phyloP scores from a whole-genome alignment of 1,140 invertebrate genomes.

The Harlomillsia oculata region DNA sequence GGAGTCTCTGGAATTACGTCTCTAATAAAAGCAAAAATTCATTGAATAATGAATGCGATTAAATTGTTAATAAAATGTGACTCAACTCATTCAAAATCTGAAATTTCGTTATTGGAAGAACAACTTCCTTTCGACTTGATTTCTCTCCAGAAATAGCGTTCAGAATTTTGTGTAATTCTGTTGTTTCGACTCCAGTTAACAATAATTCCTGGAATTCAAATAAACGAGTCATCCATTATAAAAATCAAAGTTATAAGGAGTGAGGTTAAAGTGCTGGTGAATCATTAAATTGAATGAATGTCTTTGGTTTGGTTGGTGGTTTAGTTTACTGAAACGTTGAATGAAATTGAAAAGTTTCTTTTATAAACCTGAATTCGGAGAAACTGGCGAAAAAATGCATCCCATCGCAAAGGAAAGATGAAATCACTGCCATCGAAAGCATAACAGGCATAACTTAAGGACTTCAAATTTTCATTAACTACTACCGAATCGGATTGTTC shows the following conservation, averaged over 20 bases:
- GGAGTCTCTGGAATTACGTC: not conserved
- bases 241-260: not conserved
- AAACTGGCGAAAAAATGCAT: not conserved
- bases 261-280: not conserved
- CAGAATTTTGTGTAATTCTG: constrained; percentile 1
- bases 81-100: not conserved
- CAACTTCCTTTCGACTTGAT: not conserved
- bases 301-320: no score
- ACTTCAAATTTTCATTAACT: not conserved
- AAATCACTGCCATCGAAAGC: constrained; percentile 4
- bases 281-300: not conserved
- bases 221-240: not conserved
- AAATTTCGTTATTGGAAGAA: not conserved
- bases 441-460: not conserved
- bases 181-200: not conserved
- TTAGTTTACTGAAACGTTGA: no score
- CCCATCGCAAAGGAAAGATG: not conserved
- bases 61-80: not conserved
- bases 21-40: not conserved
- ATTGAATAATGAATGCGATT: not conserved
- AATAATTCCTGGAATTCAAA: not conserved
- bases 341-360: no score
- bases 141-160: not conserved
- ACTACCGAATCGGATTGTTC: no score
- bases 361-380: not conserved